These are phyloP conservation scores for Nycticryphes semicollaris DNA, from an alignment of 2,113 vertebrate species.

Conservation along the genomic window DNA sequence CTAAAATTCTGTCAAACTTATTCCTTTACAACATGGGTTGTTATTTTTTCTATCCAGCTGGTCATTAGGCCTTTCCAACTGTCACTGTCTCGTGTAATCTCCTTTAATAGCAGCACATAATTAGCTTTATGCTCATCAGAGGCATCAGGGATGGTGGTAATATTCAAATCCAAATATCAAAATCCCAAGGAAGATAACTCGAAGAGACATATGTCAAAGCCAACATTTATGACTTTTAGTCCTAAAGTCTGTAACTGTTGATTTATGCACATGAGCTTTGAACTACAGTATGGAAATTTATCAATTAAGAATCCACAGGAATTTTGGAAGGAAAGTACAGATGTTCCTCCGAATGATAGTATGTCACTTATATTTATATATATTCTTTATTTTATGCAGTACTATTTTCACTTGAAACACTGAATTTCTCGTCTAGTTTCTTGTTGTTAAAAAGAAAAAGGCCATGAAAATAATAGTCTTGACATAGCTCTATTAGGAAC, in stretches of 20 bases:
- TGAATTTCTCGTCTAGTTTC: neutral
- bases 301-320: slow-evolving; percentile 50
- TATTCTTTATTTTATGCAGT: neutral
- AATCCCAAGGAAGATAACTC: slow-evolving; percentile 66
- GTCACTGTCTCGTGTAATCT: slow-evolving; percentile 72
- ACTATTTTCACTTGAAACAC: neutral
- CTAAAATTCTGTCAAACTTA: slow-evolving; percentile 68
- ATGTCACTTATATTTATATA: neutral
- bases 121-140: slow-evolving; percentile 75
- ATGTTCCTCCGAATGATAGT: slow-evolving; percentile 16
- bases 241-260: slow-evolving; percentile 43
- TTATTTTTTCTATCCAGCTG: slow-evolving; percentile 69
- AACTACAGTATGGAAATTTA: slow-evolving; percentile 51
- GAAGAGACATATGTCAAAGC: slow-evolving; percentile 62
- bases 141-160: slow-evolving; percentile 28
- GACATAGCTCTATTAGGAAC: neutral
- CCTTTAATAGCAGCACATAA: slow-evolving; percentile 73
- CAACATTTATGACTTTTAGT: slow-evolving; percentile 52
- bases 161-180: slow-evolving; percentile 63
- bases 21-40: slow-evolving; percentile 47
- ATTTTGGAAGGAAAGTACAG: slow-evolving; percentile 37
- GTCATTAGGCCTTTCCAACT: slow-evolving; percentile 79
- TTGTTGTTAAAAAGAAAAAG: neutral
- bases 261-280: slow-evolving; percentile 60
- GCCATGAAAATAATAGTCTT: neutral